Base-by-base conservation (phyloP, 1,140 invertebrate species). In the Gryllus bimaculatus region DNA sequence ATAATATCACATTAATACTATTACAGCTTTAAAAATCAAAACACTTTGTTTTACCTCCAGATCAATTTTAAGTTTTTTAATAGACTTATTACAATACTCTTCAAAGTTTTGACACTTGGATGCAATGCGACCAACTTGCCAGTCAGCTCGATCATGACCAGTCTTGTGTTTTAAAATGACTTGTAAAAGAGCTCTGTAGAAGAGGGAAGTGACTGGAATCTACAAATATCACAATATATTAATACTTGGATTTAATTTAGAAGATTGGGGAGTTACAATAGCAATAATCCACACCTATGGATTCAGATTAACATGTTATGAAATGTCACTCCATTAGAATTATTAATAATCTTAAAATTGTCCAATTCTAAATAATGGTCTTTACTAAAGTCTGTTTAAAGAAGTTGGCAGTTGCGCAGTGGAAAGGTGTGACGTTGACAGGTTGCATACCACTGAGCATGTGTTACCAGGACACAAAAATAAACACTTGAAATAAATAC, bases 131-230 rank as follows among this genome's bases (percentile, higher is more conserved):
- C 88, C 87, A 80, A 89, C 85, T 12, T 79, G 73, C 15, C 66
- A 66, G 82, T 80, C 47, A n/a, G 76, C 21, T 82, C 49, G 83
- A 82, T 76, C 84, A 78, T 10, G 82, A 82, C 54, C 82, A 80
- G 21, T 82, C 82, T 82, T 85, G 81, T 77, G 85, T 82, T 78
- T 12, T 73, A 91, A 82, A 73, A 92, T 82, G 21, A 93, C 85
- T 88, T 95, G 91, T n/a, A 96, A 85, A 74, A 95, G 81, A 20
- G 93, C 90, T 82, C 94, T 88, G 81, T 93, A 94, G 81, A 92
- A 91, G 18, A 95, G 84, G 12, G 90, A 89, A 76, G 88, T 66
- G 10, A 66, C 54, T 3, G 54, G 7, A 66, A 66, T 18, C 54
- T 66, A 66, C 2, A 66, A 66, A 66, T 18, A 66, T 10, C 18